Conservation (phyloP, 2,797 vertebrate genomes). For the Discoglossus pictus region DNA sequence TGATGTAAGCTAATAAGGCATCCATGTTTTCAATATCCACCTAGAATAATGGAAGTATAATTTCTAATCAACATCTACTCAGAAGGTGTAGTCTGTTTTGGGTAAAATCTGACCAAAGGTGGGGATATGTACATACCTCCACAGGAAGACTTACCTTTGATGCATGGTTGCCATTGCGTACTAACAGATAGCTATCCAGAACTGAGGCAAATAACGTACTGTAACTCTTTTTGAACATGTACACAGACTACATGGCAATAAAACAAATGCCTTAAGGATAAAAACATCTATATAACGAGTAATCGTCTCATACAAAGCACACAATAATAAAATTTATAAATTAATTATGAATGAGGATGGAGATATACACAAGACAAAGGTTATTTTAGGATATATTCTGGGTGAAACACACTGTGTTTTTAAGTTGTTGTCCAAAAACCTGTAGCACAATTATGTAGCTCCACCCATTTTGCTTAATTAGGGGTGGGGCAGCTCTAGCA, state of each 20-base stretch:
- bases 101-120: neutral
- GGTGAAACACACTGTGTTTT: too few relatives aligned
- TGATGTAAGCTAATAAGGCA: conserved; percentile 23
- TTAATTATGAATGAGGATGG: conserved; percentile 23
- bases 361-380: conserved; percentile 47
- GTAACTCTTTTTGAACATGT: conserved; percentile 47
- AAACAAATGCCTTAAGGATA: conserved; percentile 28
- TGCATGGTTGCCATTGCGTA: conserved; percentile 43
- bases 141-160: conserved; percentile 57
- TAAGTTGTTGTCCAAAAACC: too few relatives aligned
- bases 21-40: neutral
- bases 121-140: conserved; percentile 22
- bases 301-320: conserved; percentile 54
- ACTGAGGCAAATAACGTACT: conserved; percentile 41
- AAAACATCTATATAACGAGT: conserved; percentile 52
- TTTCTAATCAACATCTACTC: conserved; percentile 18
- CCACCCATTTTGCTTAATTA: too few relatives aligned
- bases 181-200: conserved; percentile 33
- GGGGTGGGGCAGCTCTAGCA: too few relatives aligned
- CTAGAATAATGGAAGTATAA: conserved; percentile 45
- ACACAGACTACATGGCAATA: conserved; percentile 48
- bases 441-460: too few relatives aligned
- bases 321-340: conserved; percentile 32
- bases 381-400: too few relatives aligned
- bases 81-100: neutral